phyloP scores from a whole-genome alignment of 2,888 invertebrate species.

The Pyralis farinalis region DNA sequence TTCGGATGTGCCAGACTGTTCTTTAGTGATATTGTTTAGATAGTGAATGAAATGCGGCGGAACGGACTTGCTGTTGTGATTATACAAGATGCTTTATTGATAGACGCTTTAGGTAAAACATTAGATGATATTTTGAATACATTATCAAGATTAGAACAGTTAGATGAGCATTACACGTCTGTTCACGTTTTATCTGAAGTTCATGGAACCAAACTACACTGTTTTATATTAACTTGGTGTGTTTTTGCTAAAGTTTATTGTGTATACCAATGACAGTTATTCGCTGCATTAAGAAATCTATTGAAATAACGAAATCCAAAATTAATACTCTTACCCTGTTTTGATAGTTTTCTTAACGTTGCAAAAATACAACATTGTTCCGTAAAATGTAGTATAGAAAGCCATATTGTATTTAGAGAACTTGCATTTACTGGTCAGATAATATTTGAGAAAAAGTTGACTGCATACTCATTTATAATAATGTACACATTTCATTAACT shows the following conservation, averaged over 20 bases:
- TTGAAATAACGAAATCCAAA: constrained; percentile 28
- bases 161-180: constrained; percentile 38
- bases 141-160: constrained; percentile 58
- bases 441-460: constrained; percentile 21
- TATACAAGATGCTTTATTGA: constrained; percentile 77
- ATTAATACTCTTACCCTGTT: constrained; percentile 18
- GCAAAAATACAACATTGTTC: constrained; percentile 24
- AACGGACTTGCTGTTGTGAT: constrained; percentile 73
- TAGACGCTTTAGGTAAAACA: constrained; percentile 73
- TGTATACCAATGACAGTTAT: constrained; percentile 29
- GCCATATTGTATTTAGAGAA: constrained; percentile 31
- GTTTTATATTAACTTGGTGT: constrained; percentile 48
- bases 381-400: constrained; percentile 19
- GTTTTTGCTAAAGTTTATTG: constrained; percentile 48
- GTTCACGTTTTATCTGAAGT: constrained; percentile 53
- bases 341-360: constrained; percentile 33
- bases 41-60: constrained; percentile 66
- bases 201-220: constrained; percentile 56
- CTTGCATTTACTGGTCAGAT: constrained; percentile 29
- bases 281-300: constrained; percentile 30
- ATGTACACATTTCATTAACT: constrained; percentile 21
- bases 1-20: constrained; percentile 78
- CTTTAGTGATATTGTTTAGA: constrained; percentile 72
- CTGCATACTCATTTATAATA: constrained; percentile 22
- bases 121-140: constrained; percentile 71